phyloP scores from a whole-genome alignment of 2,888 invertebrate genomes.

The Cryptus armator region DNA sequence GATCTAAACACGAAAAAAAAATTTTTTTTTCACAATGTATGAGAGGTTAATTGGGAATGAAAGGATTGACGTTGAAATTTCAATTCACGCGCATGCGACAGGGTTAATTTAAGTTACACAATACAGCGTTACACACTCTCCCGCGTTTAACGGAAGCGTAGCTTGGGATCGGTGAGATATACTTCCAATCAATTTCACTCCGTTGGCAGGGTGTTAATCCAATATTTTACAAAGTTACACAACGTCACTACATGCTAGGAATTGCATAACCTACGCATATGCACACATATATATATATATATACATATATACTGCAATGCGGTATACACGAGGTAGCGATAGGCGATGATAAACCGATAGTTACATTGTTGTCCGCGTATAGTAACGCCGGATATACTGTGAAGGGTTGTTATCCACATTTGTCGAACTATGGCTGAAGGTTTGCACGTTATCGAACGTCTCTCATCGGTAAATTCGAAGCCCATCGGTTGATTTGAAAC shows the following conservation, averaged over 20 bases:
- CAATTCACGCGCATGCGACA: not conserved
- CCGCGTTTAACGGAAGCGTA: not conserved
- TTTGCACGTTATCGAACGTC: not conserved
- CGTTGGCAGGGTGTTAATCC: slow-evolving; percentile 47
- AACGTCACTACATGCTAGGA: slow-evolving; percentile 4
- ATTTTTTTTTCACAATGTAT: not conserved
- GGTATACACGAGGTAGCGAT: slow-evolving; percentile 8
- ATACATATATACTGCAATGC: not conserved
- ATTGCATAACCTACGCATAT: slow-evolving; percentile 12
- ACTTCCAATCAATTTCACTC: slow-evolving; percentile 47
- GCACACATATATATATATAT: not conserved
- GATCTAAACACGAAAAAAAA: not conserved
- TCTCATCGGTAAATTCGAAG: slow-evolving; percentile 1
- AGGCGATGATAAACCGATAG: slow-evolving; percentile 23
- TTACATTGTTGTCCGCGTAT: slow-evolving; percentile 4
- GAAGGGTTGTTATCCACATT: slow-evolving; percentile 6
- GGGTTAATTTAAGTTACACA: not conserved
- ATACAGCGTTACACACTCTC: not conserved
- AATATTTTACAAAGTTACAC: slow-evolving; percentile 58
- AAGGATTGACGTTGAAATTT: not conserved
- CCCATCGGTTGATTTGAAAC: not conserved
- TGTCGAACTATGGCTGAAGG: not conserved
- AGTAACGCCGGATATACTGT: not conserved
- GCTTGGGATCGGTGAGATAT: slow-evolving; percentile 20
- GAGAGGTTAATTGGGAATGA: not conserved